A percentile compares a stretch with the other conserved stretches of the same genome.
Evolutionary conservation across 2,888 invertebrate genomes (phyloP).

Genomic region (Trachelus iudaicus): DNA sequence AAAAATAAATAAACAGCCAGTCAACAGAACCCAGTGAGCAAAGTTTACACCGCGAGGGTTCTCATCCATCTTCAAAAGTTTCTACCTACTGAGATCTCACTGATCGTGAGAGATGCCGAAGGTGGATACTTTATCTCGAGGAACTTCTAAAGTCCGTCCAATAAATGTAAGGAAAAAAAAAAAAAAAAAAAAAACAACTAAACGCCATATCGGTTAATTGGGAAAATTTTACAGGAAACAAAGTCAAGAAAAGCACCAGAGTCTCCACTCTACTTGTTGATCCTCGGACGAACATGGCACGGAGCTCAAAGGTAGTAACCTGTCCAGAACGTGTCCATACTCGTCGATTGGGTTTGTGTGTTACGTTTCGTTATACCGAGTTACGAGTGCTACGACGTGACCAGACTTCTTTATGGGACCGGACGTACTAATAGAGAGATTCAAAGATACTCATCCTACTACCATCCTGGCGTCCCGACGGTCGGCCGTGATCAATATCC

Average conservation of each 20-base stretch:
- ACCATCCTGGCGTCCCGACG: background rate
- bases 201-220: background rate
- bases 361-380: slow-evolving; percentile 58
- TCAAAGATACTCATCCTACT: slow-evolving; percentile 6
- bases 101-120: background rate
- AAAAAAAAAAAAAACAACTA: background rate
- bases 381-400: slow-evolving; percentile 58
- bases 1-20: background rate
- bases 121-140: background rate
- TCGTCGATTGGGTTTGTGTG: slow-evolving; percentile 45
- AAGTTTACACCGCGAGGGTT: background rate
- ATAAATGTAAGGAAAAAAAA: background rate
- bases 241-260: background rate
- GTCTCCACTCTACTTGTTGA: background rate
- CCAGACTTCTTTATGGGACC: slow-evolving; percentile 34
- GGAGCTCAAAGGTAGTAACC: background rate
- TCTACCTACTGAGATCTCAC: background rate
- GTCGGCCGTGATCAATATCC: background rate
- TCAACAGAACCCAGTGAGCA: background rate
- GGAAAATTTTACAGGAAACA: background rate
- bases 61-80: background rate
- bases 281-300: background rate
- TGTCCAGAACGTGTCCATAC: background rate
- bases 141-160: background rate
- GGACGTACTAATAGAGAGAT: slow-evolving; percentile 32